Conservation (phyloP, 2,888 invertebrate species). For the Lampropteryx suffumata region DNA sequence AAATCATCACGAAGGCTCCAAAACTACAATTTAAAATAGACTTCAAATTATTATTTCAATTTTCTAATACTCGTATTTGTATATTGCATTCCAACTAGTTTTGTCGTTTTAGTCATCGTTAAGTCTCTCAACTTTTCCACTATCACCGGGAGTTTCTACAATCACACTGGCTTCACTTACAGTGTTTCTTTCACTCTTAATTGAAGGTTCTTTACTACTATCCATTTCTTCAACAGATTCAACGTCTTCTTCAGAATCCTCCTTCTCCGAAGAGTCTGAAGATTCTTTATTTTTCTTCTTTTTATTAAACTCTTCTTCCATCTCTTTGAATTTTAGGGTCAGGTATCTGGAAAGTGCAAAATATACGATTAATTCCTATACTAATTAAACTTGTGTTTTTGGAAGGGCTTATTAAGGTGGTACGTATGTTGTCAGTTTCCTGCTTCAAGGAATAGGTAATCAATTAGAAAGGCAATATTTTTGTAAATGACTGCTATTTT, state of each 20-base stretch:
- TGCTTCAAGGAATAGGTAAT: background rate
- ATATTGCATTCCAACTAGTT: constrained; percentile 2
- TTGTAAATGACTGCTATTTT: too few species aligned
- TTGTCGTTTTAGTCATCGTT: constrained; percentile 40
- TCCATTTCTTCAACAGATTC: constrained; percentile 47
- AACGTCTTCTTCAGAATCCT: constrained; percentile 52
- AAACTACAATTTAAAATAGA: too few species aligned
- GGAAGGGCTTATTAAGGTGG: too few species aligned
- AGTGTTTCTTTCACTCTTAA: constrained; percentile 35
- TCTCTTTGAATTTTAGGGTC: constrained; percentile 92
- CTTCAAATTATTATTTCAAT: too few species aligned
- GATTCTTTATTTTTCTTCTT: constrained; percentile 84
- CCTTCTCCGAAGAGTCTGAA: constrained; percentile 41
- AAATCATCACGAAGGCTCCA: too few species aligned
- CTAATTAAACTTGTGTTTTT: too few species aligned
- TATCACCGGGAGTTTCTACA: constrained; percentile 64
- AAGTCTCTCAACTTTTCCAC: constrained; percentile 70
- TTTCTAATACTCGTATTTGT: background rate
- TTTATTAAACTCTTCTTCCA: constrained; percentile 89
- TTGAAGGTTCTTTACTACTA: constrained; percentile 15
- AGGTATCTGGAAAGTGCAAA: constrained; percentile 84
- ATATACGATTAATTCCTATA: too few species aligned
- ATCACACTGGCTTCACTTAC: constrained; percentile 64
- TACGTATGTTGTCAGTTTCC: background rate
- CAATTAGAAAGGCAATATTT: constrained; percentile 2